A percentile compares a stretch with the other conserved stretches of the same genome.
These are phyloP conservation scores for Tenrec ecaudatus DNA, from an alignment of 2,113 vertebrate genomes.

Conservation along the genomic window DNA sequence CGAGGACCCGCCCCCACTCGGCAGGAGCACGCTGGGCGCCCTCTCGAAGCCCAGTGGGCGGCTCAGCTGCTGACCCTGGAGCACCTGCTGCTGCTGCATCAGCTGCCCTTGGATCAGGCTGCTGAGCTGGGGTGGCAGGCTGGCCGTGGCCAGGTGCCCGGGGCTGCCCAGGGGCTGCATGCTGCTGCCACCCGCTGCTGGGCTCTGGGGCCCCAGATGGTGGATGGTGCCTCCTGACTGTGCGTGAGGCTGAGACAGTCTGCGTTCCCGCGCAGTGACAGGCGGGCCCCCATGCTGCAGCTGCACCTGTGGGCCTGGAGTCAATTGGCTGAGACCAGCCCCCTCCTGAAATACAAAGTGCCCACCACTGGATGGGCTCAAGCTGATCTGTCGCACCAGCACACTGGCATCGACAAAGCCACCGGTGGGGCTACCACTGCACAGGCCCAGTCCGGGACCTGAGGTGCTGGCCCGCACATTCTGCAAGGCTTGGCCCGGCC, in stretches of 20 bases:
- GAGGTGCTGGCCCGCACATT: conserved; percentile 88
- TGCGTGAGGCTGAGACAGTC: conserved; percentile 84
- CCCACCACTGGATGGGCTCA: conserved; percentile 88
- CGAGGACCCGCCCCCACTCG: conserved; percentile 85
- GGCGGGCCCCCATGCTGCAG: conserved; percentile 86
- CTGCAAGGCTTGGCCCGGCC: conserved; percentile 86
- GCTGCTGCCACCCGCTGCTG: conserved; percentile 84
- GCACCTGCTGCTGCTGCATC: conserved; percentile 85
- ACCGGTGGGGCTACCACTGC: conserved; percentile 73
- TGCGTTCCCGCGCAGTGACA: conserved; percentile 87
- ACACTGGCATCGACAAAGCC: conserved; percentile 91
- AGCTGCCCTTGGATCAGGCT: conserved; percentile 94
- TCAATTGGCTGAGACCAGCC: conserved; percentile 91
- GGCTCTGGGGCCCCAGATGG: conserved; percentile 93
- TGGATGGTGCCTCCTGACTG: conserved; percentile 92
- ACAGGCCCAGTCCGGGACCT: not conserved
- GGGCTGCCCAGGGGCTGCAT: conserved; percentile 89
- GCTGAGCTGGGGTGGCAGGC: conserved; percentile 93
- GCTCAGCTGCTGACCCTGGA: conserved; percentile 77
- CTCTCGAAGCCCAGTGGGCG: conserved; percentile 90
- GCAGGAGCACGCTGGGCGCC: conserved; percentile 84
- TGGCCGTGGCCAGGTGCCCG: conserved; percentile 91
- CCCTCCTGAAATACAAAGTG: conserved; percentile 95
- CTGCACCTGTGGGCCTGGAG: conserved; percentile 88
- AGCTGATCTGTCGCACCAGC: conserved; percentile 91